Percentiles rank a stretch among this genome's conserved stretches.
phyloP scores from a whole-genome alignment of 35 echinoderm and acorn worm species.

The Heliocidaris erythrogramma region DNA sequence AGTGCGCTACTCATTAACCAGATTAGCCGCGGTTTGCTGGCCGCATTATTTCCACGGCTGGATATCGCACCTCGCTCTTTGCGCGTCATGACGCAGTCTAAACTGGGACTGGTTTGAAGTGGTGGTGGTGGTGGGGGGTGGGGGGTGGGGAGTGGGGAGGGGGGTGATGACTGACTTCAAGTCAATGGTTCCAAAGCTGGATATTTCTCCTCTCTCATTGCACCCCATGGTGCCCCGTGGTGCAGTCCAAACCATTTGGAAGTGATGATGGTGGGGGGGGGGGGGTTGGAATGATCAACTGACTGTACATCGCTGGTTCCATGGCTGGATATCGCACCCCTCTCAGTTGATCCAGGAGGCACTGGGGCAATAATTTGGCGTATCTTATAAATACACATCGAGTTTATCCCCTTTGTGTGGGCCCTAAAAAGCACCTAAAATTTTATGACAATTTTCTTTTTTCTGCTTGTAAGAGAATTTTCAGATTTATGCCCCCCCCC shows the following conservation, averaged over 20 bases:
- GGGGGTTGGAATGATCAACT: background rate
- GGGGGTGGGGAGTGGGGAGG: background rate
- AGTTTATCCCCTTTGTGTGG: too few species aligned
- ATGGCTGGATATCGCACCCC: background rate
- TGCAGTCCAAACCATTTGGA: too few species aligned
- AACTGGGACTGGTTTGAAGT: background rate
- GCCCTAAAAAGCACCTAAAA: too few species aligned
- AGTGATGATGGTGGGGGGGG: too few species aligned
- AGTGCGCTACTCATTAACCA: background rate
- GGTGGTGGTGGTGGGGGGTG: background rate
- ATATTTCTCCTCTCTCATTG: too few species aligned
- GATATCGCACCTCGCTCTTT: background rate
- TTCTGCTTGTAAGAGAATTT: too few species aligned
- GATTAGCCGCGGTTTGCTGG: slow-evolving; percentile 2
- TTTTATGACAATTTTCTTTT: too few species aligned
- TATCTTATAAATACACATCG: too few species aligned
- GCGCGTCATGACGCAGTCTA: background rate
- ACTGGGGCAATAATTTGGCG: too few species aligned
- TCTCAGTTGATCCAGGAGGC: too few species aligned
- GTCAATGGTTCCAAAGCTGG: background rate
- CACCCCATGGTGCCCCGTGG: too few species aligned
- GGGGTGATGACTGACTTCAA: background rate
- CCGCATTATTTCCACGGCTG: slow-evolving; percentile 25
- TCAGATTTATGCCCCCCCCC: too few species aligned
- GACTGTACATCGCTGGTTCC: background rate